A percentile compares a stretch with the other conserved stretches of the same genome.
phyloP scores from a whole-genome alignment of 1,140 invertebrate genomes.

The Drosophila funebris region DNA sequence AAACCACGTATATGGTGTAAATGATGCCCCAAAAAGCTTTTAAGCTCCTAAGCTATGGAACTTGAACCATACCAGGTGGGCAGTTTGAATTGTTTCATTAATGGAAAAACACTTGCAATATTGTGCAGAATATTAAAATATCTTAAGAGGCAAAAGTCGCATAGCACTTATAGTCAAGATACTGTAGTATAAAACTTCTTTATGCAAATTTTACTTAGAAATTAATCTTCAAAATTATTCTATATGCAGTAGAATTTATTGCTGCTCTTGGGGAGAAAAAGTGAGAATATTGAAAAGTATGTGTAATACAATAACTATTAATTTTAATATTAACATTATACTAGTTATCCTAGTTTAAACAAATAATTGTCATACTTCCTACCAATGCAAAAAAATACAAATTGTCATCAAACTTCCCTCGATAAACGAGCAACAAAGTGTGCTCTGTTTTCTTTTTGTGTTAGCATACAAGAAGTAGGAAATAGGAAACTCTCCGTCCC shows the following conservation, averaged over 20 bases:
- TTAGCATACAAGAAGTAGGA: slow-evolving; percentile 9
- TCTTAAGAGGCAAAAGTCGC: no score
- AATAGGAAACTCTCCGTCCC: slow-evolving; percentile 17
- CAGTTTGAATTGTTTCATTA: neutral
- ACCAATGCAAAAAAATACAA: neutral
- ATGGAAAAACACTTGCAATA: no score
- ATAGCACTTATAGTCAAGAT: no score
- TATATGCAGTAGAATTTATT: no score
- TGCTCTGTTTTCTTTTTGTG: slow-evolving; percentile 19
- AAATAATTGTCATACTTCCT: neutral
- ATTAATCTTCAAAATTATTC: neutral
- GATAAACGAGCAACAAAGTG: neutral
- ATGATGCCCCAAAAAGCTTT: slow-evolving; percentile 61
- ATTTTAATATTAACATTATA: neutral
- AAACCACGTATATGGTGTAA: slow-evolving; percentile 48
- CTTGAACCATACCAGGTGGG: slow-evolving; percentile 13
- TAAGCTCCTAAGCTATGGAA: slow-evolving; percentile 40
- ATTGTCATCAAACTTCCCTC: slow-evolving; percentile 1
- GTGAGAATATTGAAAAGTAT: no score
- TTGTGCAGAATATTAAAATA: no score
- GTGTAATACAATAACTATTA: no score
- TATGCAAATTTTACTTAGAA: neutral
- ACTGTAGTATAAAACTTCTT: no score
- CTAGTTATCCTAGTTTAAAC: neutral
- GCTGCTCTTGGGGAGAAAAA: no score